Evolutionary conservation across 2,113 vertebrate genomes (phyloP).

Genomic region (Anolis sagrei): DNA sequence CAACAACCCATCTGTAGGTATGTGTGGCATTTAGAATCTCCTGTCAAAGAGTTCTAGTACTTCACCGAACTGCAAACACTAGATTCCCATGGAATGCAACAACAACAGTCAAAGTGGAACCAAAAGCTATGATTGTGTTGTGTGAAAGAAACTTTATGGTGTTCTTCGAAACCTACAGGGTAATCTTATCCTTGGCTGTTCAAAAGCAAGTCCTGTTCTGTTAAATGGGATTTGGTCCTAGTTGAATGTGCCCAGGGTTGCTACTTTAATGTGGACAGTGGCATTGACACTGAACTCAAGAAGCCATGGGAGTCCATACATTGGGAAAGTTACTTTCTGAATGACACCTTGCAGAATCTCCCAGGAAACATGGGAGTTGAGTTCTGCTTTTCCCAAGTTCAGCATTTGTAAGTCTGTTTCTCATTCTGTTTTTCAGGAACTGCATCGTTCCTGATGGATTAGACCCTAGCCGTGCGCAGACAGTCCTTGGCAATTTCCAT

Average conservation of each 20-base stretch:
- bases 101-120: too few relatives aligned
- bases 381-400: too few relatives aligned
- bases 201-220: background rate
- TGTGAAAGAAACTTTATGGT: background rate
- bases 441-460: background rate
- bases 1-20: too few relatives aligned
- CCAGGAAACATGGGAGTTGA: too few relatives aligned
- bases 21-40: too few relatives aligned
- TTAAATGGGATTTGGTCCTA: background rate
- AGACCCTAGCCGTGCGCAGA: background rate
- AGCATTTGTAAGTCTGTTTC: too few relatives aligned
- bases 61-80: too few relatives aligned
- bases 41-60: too few relatives aligned
- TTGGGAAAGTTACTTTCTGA: background rate
- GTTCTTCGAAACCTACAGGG: background rate
- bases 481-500: conserved; percentile 1
- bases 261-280: background rate
- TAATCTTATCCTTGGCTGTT: background rate
- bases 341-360: background rate
- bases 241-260: background rate
- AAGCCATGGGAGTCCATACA: background rate
- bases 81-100: too few relatives aligned
- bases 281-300: background rate
- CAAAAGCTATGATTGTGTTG: too few relatives aligned
- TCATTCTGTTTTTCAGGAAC: conserved; percentile 5